A percentile compares a stretch with the other conserved stretches of the same genome.
Evolutionary conservation across 2,113 vertebrate genomes (phyloP).

Genomic region (Apodemus sylvaticus): DNA sequence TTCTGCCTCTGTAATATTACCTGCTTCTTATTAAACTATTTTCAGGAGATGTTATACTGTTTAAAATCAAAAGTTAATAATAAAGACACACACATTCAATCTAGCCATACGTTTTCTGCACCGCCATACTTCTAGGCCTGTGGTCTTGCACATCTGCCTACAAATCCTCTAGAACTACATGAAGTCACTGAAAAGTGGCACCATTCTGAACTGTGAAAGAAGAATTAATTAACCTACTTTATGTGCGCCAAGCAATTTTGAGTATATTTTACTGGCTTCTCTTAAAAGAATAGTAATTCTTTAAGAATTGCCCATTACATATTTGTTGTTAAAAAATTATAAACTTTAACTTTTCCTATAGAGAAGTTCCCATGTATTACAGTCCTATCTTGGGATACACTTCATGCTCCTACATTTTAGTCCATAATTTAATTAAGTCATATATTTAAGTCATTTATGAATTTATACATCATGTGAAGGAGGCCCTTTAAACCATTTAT

Average conservation of each 20-base stretch:
- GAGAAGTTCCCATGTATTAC: neutral
- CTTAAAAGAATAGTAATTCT: neutral
- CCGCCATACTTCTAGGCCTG: accelerated
- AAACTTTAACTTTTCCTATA: neutral
- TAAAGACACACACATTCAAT: neutral
- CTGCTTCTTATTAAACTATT: neutral
- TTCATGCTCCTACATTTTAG: neutral
- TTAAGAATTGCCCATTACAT: neutral
- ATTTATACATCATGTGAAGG: neutral
- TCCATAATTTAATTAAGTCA: neutral
- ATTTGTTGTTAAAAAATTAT: slow-evolving; percentile 10
- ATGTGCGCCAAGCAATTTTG: neutral
- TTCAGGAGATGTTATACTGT: neutral
- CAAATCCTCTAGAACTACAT: neutral
- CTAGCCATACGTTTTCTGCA: neutral
- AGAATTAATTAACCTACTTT: neutral
- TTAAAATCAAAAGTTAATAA: slow-evolving; percentile 24
- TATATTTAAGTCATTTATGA: neutral
- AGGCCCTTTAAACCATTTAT: neutral
- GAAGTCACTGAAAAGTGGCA: neutral
- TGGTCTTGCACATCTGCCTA: neutral
- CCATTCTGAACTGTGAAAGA: neutral
- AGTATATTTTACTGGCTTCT: neutral
- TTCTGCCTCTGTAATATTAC: neutral
- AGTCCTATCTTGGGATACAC: neutral